A percentile compares a stretch with the other conserved stretches of the same genome.
Conservation (phyloP, 2,888 invertebrate genomes). For the Chymomyza amoena region DNA sequence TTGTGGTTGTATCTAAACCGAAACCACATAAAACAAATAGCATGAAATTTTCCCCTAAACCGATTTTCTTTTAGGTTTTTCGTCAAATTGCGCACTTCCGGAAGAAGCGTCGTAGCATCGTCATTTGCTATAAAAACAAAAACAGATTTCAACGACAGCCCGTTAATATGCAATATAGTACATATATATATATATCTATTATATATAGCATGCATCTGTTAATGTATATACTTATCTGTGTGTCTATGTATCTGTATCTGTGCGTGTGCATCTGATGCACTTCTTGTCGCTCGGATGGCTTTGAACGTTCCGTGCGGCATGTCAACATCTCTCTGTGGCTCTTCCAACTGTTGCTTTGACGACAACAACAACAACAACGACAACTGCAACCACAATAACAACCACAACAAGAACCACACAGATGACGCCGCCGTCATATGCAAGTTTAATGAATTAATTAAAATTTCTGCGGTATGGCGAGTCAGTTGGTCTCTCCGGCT, state of each 20-base stretch:
- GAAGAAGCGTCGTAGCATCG: slow-evolving; percentile 38
- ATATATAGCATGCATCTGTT: slow-evolving; percentile 11
- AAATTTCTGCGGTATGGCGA: slow-evolving; percentile 43
- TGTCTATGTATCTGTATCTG: not conserved
- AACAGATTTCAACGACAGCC: slow-evolving; percentile 25
- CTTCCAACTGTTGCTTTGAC: slow-evolving; percentile 15
- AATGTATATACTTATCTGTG: not conserved
- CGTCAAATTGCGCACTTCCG: slow-evolving; percentile 67
- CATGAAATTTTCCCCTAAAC: slow-evolving; percentile 14
- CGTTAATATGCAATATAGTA: slow-evolving; percentile 23
- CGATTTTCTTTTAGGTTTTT: slow-evolving; percentile 27
- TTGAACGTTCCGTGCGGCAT: slow-evolving; percentile 9
- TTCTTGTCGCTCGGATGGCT: slow-evolving; percentile 27
- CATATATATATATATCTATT: not conserved
- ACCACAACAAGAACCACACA: not conserved
- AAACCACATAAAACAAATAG: slow-evolving; percentile 21
- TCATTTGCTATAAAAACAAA: slow-evolving; percentile 31
- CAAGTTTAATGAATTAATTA: slow-evolving; percentile 69
- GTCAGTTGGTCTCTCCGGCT: slow-evolving; percentile 5
- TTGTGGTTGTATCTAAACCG: not conserved
- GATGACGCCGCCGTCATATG: slow-evolving; percentile 46
- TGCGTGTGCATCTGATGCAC: slow-evolving; percentile 21
- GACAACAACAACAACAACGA: not conserved
- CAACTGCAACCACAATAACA: not conserved
- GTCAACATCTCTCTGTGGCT: not conserved